These are phyloP conservation scores for Halichoerus grypus DNA, from an alignment of 2,113 vertebrate genomes.

Conservation along the genomic window DNA sequence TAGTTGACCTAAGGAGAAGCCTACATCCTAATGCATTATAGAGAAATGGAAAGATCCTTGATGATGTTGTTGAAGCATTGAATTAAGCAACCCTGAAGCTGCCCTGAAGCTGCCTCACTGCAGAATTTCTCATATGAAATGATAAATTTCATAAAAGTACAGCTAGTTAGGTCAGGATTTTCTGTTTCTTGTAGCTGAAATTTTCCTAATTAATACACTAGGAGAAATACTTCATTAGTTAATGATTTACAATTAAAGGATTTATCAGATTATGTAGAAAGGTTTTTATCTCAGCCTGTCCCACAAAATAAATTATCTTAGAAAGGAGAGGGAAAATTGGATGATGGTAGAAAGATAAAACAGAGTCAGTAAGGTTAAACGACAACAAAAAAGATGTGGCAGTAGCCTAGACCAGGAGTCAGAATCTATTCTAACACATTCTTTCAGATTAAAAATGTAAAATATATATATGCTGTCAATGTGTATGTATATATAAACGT, in stretches of 20 bases:
- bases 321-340: not conserved
- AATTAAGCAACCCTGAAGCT: not conserved
- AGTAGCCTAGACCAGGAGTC: not conserved
- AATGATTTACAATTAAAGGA: not conserved
- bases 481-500: not conserved
- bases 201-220: not conserved
- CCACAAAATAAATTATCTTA: not conserved
- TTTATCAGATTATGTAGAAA: conserved; percentile 1
- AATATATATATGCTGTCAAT: not conserved
- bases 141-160: not conserved
- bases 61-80: not conserved
- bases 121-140: not conserved
- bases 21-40: not conserved
- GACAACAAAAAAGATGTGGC: not conserved
- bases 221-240: not conserved
- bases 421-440: not conserved
- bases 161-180: not conserved
- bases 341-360: not conserved
- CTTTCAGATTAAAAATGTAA: not conserved
- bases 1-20: not conserved
- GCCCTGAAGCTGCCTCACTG: not conserved
- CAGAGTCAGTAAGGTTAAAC: not conserved
- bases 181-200: not conserved
- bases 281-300: not conserved
- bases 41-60: not conserved